phyloP scores from a whole-genome alignment of 2,113 vertebrate genomes.

The Barbus barbus region DNA sequence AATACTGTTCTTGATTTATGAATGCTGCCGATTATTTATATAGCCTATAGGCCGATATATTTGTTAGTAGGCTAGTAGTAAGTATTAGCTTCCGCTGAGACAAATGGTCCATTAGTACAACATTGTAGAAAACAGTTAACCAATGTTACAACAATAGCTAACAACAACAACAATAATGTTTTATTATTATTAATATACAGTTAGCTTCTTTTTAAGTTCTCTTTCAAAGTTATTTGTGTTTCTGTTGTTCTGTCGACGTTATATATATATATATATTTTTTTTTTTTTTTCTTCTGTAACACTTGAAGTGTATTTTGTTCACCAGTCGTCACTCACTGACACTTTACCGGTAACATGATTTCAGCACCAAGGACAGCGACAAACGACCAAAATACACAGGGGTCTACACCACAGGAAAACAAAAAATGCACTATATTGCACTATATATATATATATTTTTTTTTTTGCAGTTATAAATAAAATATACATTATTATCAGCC shows the following conservation, averaged over 20 bases:
- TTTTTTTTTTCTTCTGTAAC: background rate
- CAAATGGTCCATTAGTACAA: background rate
- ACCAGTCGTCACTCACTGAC: background rate
- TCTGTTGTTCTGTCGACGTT: background rate
- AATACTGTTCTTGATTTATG: background rate
- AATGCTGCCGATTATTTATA: background rate
- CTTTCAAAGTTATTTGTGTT: background rate
- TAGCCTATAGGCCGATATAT: background rate
- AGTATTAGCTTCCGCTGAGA: background rate
- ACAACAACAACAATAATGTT: background rate
- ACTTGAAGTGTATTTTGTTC: background rate
- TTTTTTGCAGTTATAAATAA: too few species aligned
- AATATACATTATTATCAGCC: too few species aligned
- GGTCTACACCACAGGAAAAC: background rate
- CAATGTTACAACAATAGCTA: too few species aligned
- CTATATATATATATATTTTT: too few species aligned
- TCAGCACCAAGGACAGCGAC: conserved; percentile 72
- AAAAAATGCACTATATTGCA: background rate
- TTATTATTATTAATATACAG: background rate
- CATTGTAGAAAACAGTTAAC: background rate
- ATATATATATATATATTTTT: too few species aligned
- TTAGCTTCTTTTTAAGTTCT: background rate
- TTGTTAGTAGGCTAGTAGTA: too few species aligned
- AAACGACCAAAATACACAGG: background rate
- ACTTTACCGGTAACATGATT: conserved; percentile 31